These are phyloP conservation scores for Podarcis cretensis DNA, from an alignment of 2,113 vertebrate species.

Conservation along the genomic window DNA sequence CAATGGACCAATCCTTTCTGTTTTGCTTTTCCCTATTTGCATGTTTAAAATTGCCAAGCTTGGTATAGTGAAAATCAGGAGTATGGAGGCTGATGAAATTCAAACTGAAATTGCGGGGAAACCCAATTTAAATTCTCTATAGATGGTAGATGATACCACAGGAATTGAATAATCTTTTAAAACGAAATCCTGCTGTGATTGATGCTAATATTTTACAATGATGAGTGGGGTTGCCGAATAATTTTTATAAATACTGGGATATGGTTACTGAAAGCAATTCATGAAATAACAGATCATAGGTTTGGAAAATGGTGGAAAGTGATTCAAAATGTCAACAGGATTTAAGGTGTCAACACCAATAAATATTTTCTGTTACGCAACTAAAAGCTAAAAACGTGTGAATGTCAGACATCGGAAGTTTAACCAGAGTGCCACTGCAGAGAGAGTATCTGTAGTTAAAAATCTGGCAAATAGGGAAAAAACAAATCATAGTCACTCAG, in stretches of 20 bases:
- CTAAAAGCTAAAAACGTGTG: neutral
- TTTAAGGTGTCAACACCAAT: neutral
- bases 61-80: neutral
- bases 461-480: neutral
- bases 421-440: neutral
- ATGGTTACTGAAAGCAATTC: neutral
- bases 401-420: neutral
- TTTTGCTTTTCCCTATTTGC: neutral
- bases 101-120: neutral
- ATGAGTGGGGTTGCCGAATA: neutral
- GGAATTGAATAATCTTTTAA: neutral
- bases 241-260: neutral
- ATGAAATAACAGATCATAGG: neutral
- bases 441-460: neutral
- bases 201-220: neutral
- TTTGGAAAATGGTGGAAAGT: neutral
- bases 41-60: neutral
- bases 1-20: neutral
- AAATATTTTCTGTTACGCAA: neutral
- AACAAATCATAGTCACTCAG: neutral
- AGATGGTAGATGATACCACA: neutral
- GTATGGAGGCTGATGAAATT: neutral
- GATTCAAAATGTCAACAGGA: neutral
- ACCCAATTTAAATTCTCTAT: neutral
- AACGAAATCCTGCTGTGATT: neutral